These are phyloP conservation scores for Ophioderma brevispina DNA, from an alignment of 35 echinoderm and acorn worm species.

Conservation along the genomic window DNA sequence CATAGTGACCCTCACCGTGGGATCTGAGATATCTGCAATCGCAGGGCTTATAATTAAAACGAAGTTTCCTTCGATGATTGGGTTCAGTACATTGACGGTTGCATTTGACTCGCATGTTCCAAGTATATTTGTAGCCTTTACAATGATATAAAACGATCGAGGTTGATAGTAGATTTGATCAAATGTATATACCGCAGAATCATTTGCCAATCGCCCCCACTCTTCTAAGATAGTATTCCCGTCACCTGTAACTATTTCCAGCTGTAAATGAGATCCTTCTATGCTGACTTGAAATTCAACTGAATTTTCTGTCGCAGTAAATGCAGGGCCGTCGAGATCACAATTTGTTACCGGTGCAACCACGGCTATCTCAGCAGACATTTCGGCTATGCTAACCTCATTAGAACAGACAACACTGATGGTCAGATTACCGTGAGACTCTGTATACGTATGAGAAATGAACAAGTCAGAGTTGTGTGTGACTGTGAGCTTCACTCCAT, in stretches of 20 bases:
- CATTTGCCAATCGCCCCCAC: not conserved
- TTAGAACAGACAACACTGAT: slow-evolving; percentile 21
- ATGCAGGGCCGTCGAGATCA: not conserved
- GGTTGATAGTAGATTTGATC: not conserved
- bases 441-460: not conserved
- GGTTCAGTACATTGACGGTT: not conserved
- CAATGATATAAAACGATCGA: not conserved
- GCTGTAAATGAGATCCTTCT: not conserved
- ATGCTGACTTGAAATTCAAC: not conserved
- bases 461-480: not conserved
- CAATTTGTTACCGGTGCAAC: not conserved
- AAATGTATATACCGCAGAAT: not conserved
- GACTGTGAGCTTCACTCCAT: not conserved
- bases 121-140: not conserved
- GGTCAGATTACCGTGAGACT: not conserved
- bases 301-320: not conserved
- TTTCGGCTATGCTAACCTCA: slow-evolving; percentile 1
- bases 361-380: not conserved
- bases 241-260: slow-evolving; percentile 11
- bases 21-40: not conserved
- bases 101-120: not conserved
- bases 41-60: not conserved
- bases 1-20: not conserved
- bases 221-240: not conserved
- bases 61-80: not conserved